phyloP scores from a whole-genome alignment of 2,888 invertebrate genomes.

The Rhingia campestris region DNA sequence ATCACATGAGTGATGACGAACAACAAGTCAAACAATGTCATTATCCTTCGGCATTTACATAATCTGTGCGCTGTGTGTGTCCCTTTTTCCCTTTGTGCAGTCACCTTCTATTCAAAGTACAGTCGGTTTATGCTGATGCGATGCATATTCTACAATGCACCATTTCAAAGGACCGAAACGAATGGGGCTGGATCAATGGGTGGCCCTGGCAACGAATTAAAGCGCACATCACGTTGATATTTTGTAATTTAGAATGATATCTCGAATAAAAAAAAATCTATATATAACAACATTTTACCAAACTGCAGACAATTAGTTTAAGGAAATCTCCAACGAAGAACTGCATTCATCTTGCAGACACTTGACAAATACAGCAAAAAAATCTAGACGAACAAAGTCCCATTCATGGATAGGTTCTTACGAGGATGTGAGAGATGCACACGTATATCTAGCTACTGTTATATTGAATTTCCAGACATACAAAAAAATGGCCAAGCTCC shows the following conservation, averaged over 20 bases:
- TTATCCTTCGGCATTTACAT: slow-evolving; percentile 72
- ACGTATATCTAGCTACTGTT: not conserved
- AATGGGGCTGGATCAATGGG: slow-evolving; percentile 4
- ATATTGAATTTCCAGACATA: slow-evolving; percentile 49
- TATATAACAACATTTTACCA: slow-evolving; percentile 4
- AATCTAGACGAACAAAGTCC: slow-evolving; percentile 4
- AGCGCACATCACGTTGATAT: slow-evolving; percentile 32
- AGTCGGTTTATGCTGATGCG: slow-evolving; percentile 47
- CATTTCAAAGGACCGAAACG: slow-evolving; percentile 27
- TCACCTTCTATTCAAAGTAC: slow-evolving; percentile 30
- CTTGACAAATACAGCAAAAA: slow-evolving; percentile 37
- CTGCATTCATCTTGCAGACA: slow-evolving; percentile 59
- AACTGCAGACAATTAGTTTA: slow-evolving; percentile 58
- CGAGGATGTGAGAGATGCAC: too few species aligned
- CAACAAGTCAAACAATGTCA: slow-evolving; percentile 72
- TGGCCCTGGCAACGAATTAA: slow-evolving; percentile 24
- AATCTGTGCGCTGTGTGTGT: slow-evolving; percentile 28
- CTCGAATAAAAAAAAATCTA: not conserved
- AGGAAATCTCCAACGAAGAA: slow-evolving; percentile 26
- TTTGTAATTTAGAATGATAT: slow-evolving; percentile 33
- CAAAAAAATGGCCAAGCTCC: slow-evolving; percentile 63
- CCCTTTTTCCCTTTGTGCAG: slow-evolving; percentile 46
- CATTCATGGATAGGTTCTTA: not conserved
- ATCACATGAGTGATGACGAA: slow-evolving; percentile 64
- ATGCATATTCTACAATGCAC: slow-evolving; percentile 54